phyloP scores from a whole-genome alignment of 2,113 vertebrate genomes.

The Ariopsis seemanni region DNA sequence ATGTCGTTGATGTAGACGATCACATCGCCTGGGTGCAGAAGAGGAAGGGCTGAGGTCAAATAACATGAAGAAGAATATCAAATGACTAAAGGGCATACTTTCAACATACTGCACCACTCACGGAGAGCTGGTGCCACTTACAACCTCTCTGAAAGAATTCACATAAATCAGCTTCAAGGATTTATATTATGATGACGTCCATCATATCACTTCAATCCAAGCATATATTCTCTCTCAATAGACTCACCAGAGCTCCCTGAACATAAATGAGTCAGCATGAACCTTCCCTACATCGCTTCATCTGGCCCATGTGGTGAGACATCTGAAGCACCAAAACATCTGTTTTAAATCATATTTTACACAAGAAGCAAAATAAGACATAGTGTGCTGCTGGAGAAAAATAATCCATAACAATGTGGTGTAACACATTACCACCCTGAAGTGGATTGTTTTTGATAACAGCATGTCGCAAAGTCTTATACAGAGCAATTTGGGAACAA shows the following conservation, averaged over 20 bases:
- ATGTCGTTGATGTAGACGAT: constrained; percentile 99
- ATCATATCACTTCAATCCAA: neutral
- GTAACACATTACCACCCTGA: neutral
- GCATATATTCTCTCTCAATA: neutral
- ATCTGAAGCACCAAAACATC: neutral
- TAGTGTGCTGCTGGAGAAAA: neutral
- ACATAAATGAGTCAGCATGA: constrained; percentile 10
- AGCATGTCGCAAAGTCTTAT: neutral
- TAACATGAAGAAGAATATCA: constrained; percentile 14
- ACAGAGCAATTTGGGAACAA: neutral
- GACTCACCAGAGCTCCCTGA: neutral
- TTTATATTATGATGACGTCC: neutral
- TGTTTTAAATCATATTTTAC: neutral
- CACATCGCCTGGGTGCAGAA: constrained; percentile 85
- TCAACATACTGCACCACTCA: neutral
- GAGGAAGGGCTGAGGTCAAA: constrained; percentile 1
- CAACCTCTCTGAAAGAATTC: neutral
- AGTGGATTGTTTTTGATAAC: neutral
- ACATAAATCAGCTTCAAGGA: neutral
- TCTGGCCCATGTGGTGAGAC: neutral
- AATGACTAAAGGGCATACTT: neutral
- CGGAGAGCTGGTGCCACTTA: neutral
- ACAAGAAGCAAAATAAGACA: neutral
- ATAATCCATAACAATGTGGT: neutral
- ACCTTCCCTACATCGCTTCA: neutral